Percentiles rank a stretch among this genome's conserved stretches.
phyloP scores from a whole-genome alignment of 2,888 invertebrate species.

The Smittia sp. region DNA sequence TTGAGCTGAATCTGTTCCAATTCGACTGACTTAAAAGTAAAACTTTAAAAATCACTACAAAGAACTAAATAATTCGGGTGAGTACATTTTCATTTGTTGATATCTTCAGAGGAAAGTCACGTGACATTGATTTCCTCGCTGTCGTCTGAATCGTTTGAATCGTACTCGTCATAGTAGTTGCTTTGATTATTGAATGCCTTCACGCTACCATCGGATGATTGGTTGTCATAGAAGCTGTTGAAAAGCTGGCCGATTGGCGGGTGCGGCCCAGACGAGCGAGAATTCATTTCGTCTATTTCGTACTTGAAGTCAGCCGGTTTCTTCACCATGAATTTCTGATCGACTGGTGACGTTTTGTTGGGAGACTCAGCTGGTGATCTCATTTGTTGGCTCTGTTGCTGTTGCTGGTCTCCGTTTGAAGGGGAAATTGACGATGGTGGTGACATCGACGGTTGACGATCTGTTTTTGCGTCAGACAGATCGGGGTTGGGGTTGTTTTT shows the following conservation, averaged over 20 bases:
- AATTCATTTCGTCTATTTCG: conserved; percentile 40
- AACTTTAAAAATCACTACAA: conserved; percentile 7
- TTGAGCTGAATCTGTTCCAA: neutral
- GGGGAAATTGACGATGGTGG: conserved; percentile 53
- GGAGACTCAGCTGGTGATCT: conserved; percentile 45
- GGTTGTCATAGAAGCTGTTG: conserved; percentile 41
- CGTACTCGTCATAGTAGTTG: conserved; percentile 50
- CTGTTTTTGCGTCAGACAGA: conserved; percentile 83
- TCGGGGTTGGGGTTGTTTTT: conserved; percentile 97
- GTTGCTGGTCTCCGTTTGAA: conserved; percentile 46
- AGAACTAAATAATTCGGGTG: neutral
- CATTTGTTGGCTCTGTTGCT: neutral
- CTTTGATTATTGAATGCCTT: conserved; percentile 29
- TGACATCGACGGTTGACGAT: conserved; percentile 66
- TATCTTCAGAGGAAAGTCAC: conserved; percentile 55
- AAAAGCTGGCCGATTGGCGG: conserved; percentile 48
- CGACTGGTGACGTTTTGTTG: conserved; percentile 26
- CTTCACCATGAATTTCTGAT: conserved; percentile 35
- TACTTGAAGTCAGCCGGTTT: conserved; percentile 43
- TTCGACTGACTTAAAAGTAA: neutral
- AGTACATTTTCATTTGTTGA: neutral
- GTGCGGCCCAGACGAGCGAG: conserved; percentile 43
- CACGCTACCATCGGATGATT: conserved; percentile 34
- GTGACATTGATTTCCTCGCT: conserved; percentile 86
- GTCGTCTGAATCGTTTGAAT: conserved; percentile 61